Evolutionary conservation across 2,888 invertebrate genomes (phyloP), one percentile per base, ranked within the genome.

Genomic region (Drosophila seclusa): DNA sequence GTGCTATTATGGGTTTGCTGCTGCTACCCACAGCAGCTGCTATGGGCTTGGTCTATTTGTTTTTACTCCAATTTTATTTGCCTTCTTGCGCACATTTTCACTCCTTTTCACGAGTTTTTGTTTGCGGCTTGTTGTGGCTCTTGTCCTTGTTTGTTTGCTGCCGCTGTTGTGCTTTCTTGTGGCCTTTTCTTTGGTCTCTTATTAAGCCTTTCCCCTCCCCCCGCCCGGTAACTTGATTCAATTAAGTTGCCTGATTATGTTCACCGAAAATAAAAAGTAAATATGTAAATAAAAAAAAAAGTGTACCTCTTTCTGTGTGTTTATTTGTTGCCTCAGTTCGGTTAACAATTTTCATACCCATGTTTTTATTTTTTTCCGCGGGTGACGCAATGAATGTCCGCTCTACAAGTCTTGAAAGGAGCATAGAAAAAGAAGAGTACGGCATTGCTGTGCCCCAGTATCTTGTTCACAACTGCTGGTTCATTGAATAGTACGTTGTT

Each of bases 181-280:
- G 62, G 53, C 72, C 68, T 71, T 83, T 78, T 67, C 77, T 72
- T 87, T 80, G 71, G 65, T 73, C 72, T 72, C 73, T 73, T 83
- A 67, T 76, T 73, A 66, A 71, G 61, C 71, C 50, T 55, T 38
- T 54, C 54, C 57, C 68, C 59, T 8, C 31, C 8, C 2, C 24
- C 16, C 16, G 59, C 21, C 61, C 53, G 66, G 60, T 61, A 68
- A 70, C 80, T 76, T 89, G 77, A 85, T 85, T 87, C 77, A 89
- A 85, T 85, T 87, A 89, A 79, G 77, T 82, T 84, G 77, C 80
- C 71, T 85, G 89, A 84, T 82, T 85, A 79, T 89, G 87, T 89
- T 84, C 54, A 68, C 68, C 62, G 70, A 69, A 71, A 78, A 82
- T 52, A 76, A 68, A 48, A 76, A 38, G 60, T 54, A 55, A 34